Base-by-base conservation (phyloP, 2,888 invertebrate genomes). In the Netelia inedita region DNA sequence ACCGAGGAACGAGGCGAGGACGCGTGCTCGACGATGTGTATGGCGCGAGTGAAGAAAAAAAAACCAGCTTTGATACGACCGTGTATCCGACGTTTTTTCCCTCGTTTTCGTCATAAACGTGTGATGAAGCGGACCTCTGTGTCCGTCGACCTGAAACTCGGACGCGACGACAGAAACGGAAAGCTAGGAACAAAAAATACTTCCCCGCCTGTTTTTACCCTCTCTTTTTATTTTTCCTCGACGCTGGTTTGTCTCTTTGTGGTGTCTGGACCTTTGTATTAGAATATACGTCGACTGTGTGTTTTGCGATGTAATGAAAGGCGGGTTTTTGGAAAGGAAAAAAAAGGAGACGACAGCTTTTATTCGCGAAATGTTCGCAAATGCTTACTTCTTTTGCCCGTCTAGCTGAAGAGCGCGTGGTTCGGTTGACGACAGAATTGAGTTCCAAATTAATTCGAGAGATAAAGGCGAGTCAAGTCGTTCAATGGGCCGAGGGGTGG, bases 261-360 rank as follows among this genome's bases (percentile, higher is more conserved):
- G 85, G 76, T 86, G 79, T 28, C 79, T 63, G 59, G 63, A 78
- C 86, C 90, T 89, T 90, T 89, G 88, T 89, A 87, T 89, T 87
- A 87, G 89, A 90, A 90, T 88, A 86, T 86, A 85, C 82, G 80
- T 85, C 43, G 28, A 66, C 28, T 46, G 16, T 16, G 21, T 66
- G 23, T 61, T 53, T 65, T 46, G 16, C 53, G 46, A 41, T 8
- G 86, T 88, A 87, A 88, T 88, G 89, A 90, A 90, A 89, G 35
- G 35, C 35, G 35, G 35, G 35, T 3, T 35, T n/a, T n/a, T n/a
- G n/a, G n/a, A n/a, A n/a, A n/a, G n/a, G n/a, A n/a, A n/a, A 35
- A 35, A 35, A 35, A 35, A 6, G 35, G 35, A 35, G 6, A 35
- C 8, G 35, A 35, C 5, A 35, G 35, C 35, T 35, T 35, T 35